Evolutionary conservation across 2,888 invertebrate genomes (phyloP), one percentile per base, ranked within the genome.

Genomic region (Pecten maximus): DNA sequence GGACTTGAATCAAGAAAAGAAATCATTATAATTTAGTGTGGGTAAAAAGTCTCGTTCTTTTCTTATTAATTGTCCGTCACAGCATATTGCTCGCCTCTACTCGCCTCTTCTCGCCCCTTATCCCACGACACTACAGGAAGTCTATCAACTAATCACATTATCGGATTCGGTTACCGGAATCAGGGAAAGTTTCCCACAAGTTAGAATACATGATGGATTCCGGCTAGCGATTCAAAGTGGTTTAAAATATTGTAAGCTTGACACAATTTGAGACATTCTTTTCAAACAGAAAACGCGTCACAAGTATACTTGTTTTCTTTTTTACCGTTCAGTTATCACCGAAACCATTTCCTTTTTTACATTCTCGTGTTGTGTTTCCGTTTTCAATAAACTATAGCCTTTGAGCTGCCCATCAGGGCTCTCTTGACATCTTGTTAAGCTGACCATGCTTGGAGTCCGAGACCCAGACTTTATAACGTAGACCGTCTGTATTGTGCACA

Each of bases 131-230:
- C 74, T 35, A 74, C 74, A 74, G 74, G 74, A 74, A 74, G 74
- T 74, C 74, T 74, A 74, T 74, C 74, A 74, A 74, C 74, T 74
- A 74, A 74, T 74, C 74, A 74, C 74, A 74, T 74, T 74, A 74
- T 74, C 74, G 74, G 74, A 35, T 74, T 35, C 74, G 74, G 74
- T 74, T 74, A 74, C 74, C 74, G 74, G 74, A 74, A 74, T 74
- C 74, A 74, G 74, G 74, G 74, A 74, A 35, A 74, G 74, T 74
- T 74, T 74, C 74, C 74, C 74, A 74, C 74, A 74, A 74, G 74
- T 74, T 74, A 35, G 74, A 74, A 74, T 74, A 74, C 74, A 74
- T 74, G 74, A 35, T 35, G 74, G 74, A 74, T 74, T 74, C 74
- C 74, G 35, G 35, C 74, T 74, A 74, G 74, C 74, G 35, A 74